Conservation (phyloP, 2,888 invertebrate species). For the Peribatodes rhomboidaria region DNA sequence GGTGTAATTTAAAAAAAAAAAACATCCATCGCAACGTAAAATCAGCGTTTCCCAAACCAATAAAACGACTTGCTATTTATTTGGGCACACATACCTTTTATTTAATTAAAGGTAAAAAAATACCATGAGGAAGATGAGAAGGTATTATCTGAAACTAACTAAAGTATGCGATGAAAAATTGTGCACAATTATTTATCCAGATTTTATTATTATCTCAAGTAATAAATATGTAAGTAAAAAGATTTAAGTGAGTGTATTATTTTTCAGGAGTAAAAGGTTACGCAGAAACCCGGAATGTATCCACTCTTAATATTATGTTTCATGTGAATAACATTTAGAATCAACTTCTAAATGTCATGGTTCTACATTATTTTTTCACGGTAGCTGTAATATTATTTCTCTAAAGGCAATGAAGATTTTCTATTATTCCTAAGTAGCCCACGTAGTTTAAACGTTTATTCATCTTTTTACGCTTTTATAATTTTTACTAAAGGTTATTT, state of each 20-base stretch:
- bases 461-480: conserved; percentile 1
- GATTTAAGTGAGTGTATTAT: not conserved
- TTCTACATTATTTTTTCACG: conserved; percentile 16
- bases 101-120: too few relatives aligned
- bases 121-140: too few relatives aligned
- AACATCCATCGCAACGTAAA: not conserved
- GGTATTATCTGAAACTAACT: too few relatives aligned
- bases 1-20: not conserved
- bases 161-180: not conserved
- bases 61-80: too few relatives aligned
- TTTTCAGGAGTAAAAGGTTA: not conserved
- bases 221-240: not conserved
- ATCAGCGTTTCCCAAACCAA: too few relatives aligned
- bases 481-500: conserved; percentile 6
- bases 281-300: not conserved
- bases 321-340: conserved; percentile 10
- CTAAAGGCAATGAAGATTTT: conserved; percentile 17
- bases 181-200: not conserved
- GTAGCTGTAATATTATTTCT: conserved; percentile 13
- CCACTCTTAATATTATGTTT: conserved; percentile 16
- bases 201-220: not conserved
- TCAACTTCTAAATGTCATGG: conserved; percentile 13
- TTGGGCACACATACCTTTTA: too few relatives aligned
- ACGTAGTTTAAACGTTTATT: conserved; percentile 1
- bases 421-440: not conserved